These are phyloP conservation scores for Mercenaria mercenaria DNA, from an alignment of 1,140 invertebrate genomes.

Conservation along the genomic window DNA sequence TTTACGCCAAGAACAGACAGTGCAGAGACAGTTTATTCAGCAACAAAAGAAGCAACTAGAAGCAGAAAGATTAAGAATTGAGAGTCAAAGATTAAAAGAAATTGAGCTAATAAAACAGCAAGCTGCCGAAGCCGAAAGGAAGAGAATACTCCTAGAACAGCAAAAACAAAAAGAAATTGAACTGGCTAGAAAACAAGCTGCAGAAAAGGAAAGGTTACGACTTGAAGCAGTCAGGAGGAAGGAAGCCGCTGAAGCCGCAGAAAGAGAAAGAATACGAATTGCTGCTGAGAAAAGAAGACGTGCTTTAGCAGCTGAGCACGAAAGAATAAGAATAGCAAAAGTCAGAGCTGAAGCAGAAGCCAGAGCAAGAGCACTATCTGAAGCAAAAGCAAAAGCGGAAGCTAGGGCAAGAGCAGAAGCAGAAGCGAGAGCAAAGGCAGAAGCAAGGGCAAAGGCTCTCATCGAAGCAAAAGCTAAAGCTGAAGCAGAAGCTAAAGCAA, in stretches of 20 bases:
- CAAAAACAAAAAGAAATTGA: conserved; percentile 47
- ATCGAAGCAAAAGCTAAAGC: not conserved
- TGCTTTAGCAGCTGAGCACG: conserved; percentile 22
- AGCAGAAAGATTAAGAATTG: conserved; percentile 24
- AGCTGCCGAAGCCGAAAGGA: conserved; percentile 37
- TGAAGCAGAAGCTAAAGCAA: not conserved
- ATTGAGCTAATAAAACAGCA: conserved; percentile 3
- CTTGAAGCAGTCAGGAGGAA: conserved; percentile 20
- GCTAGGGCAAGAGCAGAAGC: not conserved
- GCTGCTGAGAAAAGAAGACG: conserved; percentile 33
- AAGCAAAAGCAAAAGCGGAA: conserved; percentile 28
- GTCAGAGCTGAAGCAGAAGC: conserved; percentile 1
- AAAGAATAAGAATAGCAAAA: conserved; percentile 18
- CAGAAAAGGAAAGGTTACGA: conserved; percentile 31
- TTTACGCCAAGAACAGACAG: conserved; percentile 18
- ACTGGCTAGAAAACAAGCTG: conserved; percentile 27
- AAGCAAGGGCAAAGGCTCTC: not conserved
- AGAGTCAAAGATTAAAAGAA: conserved; percentile 33
- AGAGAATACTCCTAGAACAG: conserved; percentile 19
- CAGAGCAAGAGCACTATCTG: not conserved
- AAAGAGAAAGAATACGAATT: conserved; percentile 28
- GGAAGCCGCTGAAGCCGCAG: conserved; percentile 33
- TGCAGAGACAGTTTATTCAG: conserved; percentile 7
- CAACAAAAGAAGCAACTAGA: conserved; percentile 26
- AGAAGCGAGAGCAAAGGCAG: not conserved